These are phyloP conservation scores for Ligdia adustata DNA, from an alignment of 2,888 invertebrate genomes.

Conservation along the genomic window DNA sequence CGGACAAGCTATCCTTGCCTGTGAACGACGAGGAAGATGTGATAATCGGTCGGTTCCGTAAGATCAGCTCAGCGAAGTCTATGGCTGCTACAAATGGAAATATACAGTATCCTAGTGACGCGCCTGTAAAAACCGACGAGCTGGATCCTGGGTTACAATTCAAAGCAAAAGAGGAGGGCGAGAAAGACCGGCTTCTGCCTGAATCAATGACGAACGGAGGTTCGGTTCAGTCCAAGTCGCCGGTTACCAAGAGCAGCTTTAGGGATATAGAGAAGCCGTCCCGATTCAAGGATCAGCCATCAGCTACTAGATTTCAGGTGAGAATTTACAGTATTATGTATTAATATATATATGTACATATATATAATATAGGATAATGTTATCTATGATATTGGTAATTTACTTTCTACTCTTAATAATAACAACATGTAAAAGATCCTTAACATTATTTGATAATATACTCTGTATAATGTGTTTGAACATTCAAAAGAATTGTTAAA, in stretches of 20 bases:
- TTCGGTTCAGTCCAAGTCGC: conserved; percentile 48
- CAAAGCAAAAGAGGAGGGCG: conserved; percentile 52
- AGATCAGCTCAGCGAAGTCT: conserved; percentile 80
- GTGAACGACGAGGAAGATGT: conserved; percentile 74
- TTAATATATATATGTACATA: too few relatives aligned
- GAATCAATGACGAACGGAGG: conserved; percentile 51
- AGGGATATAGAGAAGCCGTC: conserved; percentile 85
- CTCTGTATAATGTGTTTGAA: too few relatives aligned
- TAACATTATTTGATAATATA: too few relatives aligned
- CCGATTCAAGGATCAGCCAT: conserved; percentile 84
- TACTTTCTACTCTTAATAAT: too few relatives aligned
- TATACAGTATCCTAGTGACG: conserved; percentile 70
- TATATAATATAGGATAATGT: too few relatives aligned
- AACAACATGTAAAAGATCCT: too few relatives aligned
- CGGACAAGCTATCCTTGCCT: conserved; percentile 53
- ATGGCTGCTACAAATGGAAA: conserved; percentile 82
- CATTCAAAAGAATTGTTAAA: too few relatives aligned
- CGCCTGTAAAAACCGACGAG: conserved; percentile 59
- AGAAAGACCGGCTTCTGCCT: conserved; percentile 61
- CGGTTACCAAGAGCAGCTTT: conserved; percentile 85
- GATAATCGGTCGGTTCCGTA: conserved; percentile 78
- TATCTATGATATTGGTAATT: too few relatives aligned
- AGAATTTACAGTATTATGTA: too few relatives aligned
- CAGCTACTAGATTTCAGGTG: conserved; percentile 86
- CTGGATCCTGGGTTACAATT: conserved; percentile 70